phyloP scores from a whole-genome alignment of 2,797 vertebrate genomes.

The Gallirallus australis region DNA sequence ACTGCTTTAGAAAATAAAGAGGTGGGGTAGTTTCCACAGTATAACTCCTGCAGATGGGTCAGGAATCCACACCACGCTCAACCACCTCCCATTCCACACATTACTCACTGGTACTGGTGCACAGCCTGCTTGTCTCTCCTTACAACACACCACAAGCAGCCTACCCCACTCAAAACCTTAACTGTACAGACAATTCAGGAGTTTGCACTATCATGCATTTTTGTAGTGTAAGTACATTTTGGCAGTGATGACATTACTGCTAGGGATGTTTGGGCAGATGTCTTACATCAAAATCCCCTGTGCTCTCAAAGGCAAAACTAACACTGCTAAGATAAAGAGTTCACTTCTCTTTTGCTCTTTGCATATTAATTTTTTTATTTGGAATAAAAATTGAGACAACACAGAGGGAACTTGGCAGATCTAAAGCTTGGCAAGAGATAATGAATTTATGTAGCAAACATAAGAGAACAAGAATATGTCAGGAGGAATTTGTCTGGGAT shows the following conservation, averaged over 20 bases:
- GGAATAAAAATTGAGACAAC: slow-evolving; percentile 50
- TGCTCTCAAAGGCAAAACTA: neutral
- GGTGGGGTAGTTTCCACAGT: neutral
- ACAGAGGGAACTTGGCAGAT: slow-evolving; percentile 44
- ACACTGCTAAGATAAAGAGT: neutral
- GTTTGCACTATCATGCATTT: neutral
- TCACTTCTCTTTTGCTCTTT: neutral
- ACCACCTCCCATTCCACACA: neutral
- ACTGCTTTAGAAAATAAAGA: neutral
- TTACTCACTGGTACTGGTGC: neutral
- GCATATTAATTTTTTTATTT: slow-evolving; percentile 28
- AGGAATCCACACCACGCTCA: neutral
- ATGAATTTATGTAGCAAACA: slow-evolving; percentile 54
- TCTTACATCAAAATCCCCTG: neutral
- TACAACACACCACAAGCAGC: neutral
- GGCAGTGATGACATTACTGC: neutral
- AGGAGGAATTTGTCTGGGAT: slow-evolving; percentile 61
- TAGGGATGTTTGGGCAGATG: neutral
- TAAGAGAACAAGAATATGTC: slow-evolving; percentile 59
- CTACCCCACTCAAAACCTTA: neutral
- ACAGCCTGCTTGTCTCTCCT: neutral
- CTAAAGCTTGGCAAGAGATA: slow-evolving; percentile 50
- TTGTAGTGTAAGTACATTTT: neutral
- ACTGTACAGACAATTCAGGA: neutral
- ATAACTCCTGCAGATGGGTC: neutral